A percentile compares a stretch with the other conserved stretches of the same genome.
Conservation (phyloP, 2,888 invertebrate species). For the Neoaliturus tenellus region DNA sequence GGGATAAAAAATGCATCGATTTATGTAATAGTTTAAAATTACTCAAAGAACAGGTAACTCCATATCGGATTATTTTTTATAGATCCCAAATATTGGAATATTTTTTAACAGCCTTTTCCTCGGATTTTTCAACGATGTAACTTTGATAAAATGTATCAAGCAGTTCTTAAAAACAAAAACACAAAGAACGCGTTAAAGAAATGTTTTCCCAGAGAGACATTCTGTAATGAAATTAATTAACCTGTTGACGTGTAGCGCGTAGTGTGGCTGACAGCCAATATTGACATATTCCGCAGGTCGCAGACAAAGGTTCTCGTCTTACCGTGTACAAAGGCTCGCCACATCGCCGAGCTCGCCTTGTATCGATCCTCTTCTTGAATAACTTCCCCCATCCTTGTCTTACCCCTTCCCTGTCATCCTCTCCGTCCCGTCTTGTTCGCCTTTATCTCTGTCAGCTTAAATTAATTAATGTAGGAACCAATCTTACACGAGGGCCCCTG, state of each 20-base stretch:
- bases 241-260: not conserved
- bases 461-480: constrained; percentile 19
- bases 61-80: no score
- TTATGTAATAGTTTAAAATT: no score
- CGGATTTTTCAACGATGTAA: no score
- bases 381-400: constrained; percentile 13
- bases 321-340: not conserved
- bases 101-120: no score
- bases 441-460: constrained; percentile 31
- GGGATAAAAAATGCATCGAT: no score
- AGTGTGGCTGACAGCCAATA: constrained; percentile 17
- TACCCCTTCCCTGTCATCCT: constrained; percentile 15
- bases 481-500: not conserved
- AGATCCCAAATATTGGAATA: no score
- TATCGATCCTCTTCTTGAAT: constrained; percentile 38
- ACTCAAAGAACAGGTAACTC: no score
- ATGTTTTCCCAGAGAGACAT: no score
- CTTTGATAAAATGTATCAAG: no score
- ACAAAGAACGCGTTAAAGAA: no score
- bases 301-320: constrained; percentile 21
- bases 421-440: constrained; percentile 18
- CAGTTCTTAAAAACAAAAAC: no score
- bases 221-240: constrained; percentile 8
- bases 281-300: constrained; percentile 9
- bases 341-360: constrained; percentile 14